Evolutionary conservation across 2,113 vertebrate genomes (phyloP).

Genomic region (Coregonus clupeaformis): DNA sequence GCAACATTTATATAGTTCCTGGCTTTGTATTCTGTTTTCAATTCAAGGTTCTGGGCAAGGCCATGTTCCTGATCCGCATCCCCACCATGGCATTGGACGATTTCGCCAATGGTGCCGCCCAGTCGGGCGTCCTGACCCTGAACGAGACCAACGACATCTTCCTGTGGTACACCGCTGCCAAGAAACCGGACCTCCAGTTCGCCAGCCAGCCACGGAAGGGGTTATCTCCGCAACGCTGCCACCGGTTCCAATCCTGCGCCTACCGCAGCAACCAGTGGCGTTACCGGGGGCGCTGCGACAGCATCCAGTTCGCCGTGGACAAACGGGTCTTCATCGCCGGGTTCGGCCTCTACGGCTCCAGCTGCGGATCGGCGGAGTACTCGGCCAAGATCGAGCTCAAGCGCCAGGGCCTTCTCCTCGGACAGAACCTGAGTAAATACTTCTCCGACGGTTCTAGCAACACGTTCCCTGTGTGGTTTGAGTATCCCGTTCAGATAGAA

Average conservation of each 20-base stretch:
- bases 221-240: conserved; percentile 90
- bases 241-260: conserved; percentile 96
- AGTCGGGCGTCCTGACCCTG: conserved; percentile 92
- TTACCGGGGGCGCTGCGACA: conserved; percentile 94
- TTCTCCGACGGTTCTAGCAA: conserved; percentile 97
- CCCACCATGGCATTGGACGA: conserved; percentile 95
- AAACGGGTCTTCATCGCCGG: conserved; percentile 94
- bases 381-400: conserved; percentile 96
- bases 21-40: too few species aligned
- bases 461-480: conserved; percentile 96
- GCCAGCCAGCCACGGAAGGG: conserved; percentile 88
- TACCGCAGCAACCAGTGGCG: conserved; percentile 99
- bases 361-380: conserved; percentile 95
- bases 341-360: conserved; percentile 94
- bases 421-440: conserved; percentile 95
- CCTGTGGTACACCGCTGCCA: conserved; percentile 96
- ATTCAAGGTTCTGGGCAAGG: conserved; percentile 87
- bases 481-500: conserved; percentile 95
- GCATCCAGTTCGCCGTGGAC: conserved; percentile 97
- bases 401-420: conserved; percentile 89
- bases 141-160: conserved; percentile 97
- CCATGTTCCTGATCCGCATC: conserved; percentile 91
- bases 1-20: too few species aligned
- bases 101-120: conserved; percentile 94
- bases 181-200: conserved; percentile 92